These are phyloP conservation scores for Drosophila kanapiae DNA, from an alignment of 1,140 invertebrate species.

Conservation along the genomic window DNA sequence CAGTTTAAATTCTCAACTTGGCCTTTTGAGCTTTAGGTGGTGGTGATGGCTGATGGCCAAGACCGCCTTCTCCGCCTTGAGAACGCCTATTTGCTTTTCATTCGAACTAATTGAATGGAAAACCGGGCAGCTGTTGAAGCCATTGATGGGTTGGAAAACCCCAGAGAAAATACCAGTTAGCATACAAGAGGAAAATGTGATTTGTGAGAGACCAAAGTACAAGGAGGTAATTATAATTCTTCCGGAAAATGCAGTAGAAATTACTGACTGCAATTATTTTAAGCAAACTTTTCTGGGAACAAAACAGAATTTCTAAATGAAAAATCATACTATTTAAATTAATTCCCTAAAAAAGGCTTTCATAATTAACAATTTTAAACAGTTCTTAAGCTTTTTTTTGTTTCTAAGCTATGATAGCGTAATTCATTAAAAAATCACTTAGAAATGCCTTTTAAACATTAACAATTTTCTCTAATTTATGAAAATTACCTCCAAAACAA, in stretches of 20 bases:
- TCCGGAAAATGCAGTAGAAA: not conserved
- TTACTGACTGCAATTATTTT: not conserved
- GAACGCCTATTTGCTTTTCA: constrained; percentile 76
- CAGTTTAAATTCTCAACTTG: constrained; percentile 79
- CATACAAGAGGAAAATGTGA: not conserved
- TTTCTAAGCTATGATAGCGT: no score
- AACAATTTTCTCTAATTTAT: no score
- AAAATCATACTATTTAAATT: not conserved
- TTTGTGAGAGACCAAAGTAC: not conserved
- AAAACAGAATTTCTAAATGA: not conserved
- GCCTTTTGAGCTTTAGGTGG: constrained; percentile 66
- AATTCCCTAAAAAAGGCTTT: no score
- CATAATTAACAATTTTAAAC: no score
- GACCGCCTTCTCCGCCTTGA: constrained; percentile 13
- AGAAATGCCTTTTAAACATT: no score
- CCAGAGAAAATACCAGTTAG: not conserved
- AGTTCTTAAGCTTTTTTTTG: no score
- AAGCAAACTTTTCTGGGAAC: not conserved
- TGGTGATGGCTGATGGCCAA: constrained; percentile 7
- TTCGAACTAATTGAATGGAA: constrained; percentile 80
- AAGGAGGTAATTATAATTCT: not conserved
- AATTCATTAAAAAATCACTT: no score
- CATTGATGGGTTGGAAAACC: constrained; percentile 19
- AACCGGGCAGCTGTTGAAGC: constrained; percentile 74
- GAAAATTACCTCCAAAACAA: no score